phyloP scores from a whole-genome alignment of 2,797 vertebrate genomes.

The Nyctalus aviator region DNA sequence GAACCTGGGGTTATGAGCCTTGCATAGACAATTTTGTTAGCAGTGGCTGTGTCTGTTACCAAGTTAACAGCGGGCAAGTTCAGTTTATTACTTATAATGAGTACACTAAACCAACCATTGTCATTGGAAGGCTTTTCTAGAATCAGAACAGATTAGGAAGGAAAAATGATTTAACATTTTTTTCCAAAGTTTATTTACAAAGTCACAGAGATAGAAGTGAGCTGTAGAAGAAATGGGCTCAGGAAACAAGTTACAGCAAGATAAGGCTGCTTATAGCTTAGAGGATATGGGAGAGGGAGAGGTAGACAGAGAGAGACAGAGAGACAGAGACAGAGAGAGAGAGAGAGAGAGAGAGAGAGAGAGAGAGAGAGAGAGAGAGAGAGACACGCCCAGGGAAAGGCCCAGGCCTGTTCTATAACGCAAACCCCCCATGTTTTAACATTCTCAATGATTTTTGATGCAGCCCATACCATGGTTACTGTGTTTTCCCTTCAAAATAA shows the following conservation, averaged over 20 bases:
- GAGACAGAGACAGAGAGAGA: no score
- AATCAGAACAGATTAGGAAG: constrained; percentile 32
- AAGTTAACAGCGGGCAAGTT: neutral
- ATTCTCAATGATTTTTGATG: constrained; percentile 3
- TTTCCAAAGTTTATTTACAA: neutral
- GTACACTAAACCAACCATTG: neutral
- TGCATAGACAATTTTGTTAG: constrained; percentile 1
- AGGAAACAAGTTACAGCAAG: neutral
- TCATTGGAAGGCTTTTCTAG: neutral
- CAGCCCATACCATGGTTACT: neutral
- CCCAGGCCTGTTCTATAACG: neutral
- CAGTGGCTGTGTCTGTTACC: neutral
- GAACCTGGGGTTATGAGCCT: neutral
- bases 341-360: no score
- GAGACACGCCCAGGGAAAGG: neutral
- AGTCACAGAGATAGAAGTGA: neutral
- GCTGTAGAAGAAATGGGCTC: neutral
- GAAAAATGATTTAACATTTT: neutral
- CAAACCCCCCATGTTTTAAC: neutral
- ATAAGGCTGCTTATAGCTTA: neutral
- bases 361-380: no score
- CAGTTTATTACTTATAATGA: neutral
- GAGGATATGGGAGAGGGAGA: neutral
- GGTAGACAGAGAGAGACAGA: no score
- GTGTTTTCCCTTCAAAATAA: neutral